A percentile compares a stretch with the other conserved stretches of the same genome.
Conservation (phyloP, 1,140 invertebrate species). For the Sinonovacula constricta region DNA sequence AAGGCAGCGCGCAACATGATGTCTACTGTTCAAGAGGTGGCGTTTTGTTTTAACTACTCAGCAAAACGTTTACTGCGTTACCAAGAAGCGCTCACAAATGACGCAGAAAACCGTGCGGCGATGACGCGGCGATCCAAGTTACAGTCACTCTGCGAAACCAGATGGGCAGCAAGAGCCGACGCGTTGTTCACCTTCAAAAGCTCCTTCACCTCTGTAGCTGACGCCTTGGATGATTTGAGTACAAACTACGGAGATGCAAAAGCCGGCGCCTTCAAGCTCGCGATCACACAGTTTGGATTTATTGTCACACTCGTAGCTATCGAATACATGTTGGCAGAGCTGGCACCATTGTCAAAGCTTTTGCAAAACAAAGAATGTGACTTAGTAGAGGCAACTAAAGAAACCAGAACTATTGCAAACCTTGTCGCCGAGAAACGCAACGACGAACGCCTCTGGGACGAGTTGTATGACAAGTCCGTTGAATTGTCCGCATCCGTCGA, state of each 20-base stretch:
- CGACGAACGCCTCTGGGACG: not conserved
- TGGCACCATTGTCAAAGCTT: constrained; percentile 4
- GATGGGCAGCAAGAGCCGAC: no score
- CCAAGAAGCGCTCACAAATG: no score
- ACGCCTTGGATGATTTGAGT: no score
- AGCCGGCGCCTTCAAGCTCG: not conserved
- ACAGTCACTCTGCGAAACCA: no score
- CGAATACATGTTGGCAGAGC: not conserved
- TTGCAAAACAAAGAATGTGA: constrained; percentile 19
- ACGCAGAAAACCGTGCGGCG: no score
- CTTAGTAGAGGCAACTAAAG: constrained; percentile 1
- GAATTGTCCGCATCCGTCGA: not conserved
- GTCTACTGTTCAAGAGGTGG: constrained; percentile 21
- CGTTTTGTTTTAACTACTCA: constrained; percentile 42
- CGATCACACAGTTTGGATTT: constrained; percentile 13
- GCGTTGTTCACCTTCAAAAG: no score
- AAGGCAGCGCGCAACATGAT: constrained; percentile 15
- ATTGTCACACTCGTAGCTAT: constrained; percentile 3
- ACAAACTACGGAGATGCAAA: constrained; percentile 5
- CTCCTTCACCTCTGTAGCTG: no score
- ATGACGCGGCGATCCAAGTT: not conserved
- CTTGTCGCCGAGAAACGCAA: constrained; percentile 2
- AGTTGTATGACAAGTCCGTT: constrained; percentile 8
- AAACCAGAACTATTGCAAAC: not conserved
- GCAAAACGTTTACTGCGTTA: no score